These are phyloP conservation scores for Craniophora ligustri DNA, from an alignment of 2,888 invertebrate species.

Conservation along the genomic window DNA sequence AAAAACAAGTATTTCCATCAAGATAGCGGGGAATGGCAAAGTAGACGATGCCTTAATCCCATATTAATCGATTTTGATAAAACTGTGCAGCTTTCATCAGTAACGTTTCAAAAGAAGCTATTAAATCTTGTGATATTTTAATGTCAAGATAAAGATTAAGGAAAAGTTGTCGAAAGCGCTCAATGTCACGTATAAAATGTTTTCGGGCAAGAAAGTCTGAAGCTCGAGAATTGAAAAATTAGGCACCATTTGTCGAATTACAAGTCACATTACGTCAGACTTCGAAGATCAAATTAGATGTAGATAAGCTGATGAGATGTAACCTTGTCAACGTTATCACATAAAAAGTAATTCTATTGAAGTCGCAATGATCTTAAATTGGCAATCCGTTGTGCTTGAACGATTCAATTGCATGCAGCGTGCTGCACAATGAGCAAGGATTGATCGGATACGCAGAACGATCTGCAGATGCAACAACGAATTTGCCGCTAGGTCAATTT, in stretches of 20 bases:
- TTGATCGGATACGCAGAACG: conserved; percentile 69
- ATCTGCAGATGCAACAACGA: conserved; percentile 65
- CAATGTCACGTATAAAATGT: background rate
- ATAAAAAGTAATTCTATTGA: conserved; percentile 65
- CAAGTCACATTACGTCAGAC: background rate
- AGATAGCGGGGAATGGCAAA: conserved; percentile 51
- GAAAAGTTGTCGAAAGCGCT: conserved; percentile 2
- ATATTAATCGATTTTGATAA: conserved; percentile 41
- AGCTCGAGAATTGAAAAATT: background rate
- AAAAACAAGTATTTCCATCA: conserved; percentile 66
- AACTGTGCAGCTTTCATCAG: conserved; percentile 32
- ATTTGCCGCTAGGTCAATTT: conserved; percentile 73
- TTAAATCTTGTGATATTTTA: conserved; percentile 21
- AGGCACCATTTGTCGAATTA: background rate
- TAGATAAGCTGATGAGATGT: conserved; percentile 13
- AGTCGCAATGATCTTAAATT: conserved; percentile 72
- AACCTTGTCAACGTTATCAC: conserved; percentile 57
- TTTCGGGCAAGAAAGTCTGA: conserved; percentile 4
- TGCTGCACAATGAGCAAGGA: conserved; percentile 66
- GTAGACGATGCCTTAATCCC: conserved; percentile 22
- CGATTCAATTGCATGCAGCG: conserved; percentile 69
- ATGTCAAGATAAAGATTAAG: conserved; percentile 17
- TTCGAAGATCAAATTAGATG: background rate
- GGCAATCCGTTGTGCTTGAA: conserved; percentile 73
- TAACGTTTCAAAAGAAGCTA: conserved; percentile 12